Evolutionary conservation across 2,797 vertebrate species (phyloP), one percentile per base, ranked within the genome.

Genomic region (Strix occidentalis): DNA sequence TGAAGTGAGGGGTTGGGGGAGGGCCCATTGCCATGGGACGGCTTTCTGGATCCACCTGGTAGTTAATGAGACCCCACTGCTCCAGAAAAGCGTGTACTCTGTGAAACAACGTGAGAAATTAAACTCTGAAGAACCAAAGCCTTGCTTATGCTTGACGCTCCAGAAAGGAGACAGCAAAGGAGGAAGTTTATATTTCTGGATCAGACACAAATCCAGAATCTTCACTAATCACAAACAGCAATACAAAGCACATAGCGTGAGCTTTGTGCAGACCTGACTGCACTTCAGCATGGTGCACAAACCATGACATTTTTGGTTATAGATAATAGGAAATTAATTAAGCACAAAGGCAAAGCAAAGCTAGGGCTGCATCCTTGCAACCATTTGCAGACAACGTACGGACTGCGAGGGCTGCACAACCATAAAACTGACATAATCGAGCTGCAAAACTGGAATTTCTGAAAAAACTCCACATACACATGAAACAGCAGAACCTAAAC

Each of bases 61-160:
- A 99, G 95, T 99, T 99, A 51, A 99, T 99, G 82, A 99, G 98
- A 35, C 99, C 99, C 99, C 99, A 99, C 96, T 99, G 99, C 98
- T 99, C 99, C 98, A 99, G 96, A 93, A 99, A 99, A 0, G 99
- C 99, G 24, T 99, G 99, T 6, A 99, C 99, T 95, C 99, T 99
- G 57, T 5, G 69, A 33, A 77, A 69, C 5, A 82, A 48, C 0
- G 2, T 1, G 0, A 56, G 16, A 69, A 15, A 37, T 16, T 2
- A 19, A 17, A 12, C 16, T 10, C 43, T 16, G 8, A 3, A 21
- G 5, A n/a, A 7, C 18, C 15, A 11, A 14, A 33, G 45, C 3
- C 26, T 14, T 1, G 24, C 29, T 13, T 4, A 9, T 1, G 61
- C 29, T n/a, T 14, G 1, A 1, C 7, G 4, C 0, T 4, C 31